Conservation (phyloP, 2,888 invertebrate species). For the Cataglyphis cursor region DNA sequence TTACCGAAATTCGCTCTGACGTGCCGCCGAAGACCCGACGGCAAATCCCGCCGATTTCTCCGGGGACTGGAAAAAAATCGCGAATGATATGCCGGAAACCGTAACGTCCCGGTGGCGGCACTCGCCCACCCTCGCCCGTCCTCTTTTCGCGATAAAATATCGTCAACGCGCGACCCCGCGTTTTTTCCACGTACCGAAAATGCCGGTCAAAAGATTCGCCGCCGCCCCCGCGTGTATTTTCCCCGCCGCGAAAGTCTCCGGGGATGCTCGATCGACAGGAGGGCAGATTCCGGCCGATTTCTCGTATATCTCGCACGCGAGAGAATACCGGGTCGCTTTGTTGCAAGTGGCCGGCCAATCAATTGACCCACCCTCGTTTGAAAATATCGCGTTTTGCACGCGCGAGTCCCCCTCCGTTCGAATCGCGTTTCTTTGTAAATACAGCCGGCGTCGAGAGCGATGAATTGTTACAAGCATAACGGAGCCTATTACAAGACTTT, state of each 20-base stretch:
- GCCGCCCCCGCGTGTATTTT: neutral
- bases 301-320: slow-evolving; percentile 48
- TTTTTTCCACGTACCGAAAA: slow-evolving; percentile 48
- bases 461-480: slow-evolving; percentile 19
- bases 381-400: slow-evolving; percentile 41
- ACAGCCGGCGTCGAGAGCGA: neutral
- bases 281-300: slow-evolving; percentile 63
- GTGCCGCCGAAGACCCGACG: slow-evolving; percentile 72
- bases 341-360: slow-evolving; percentile 38
- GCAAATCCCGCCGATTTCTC: slow-evolving; percentile 85
- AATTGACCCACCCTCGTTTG: slow-evolving; percentile 30
- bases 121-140: neutral
- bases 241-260: neutral
- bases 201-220: slow-evolving; percentile 52
- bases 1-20: slow-evolving; percentile 79
- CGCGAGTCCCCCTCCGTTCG: neutral
- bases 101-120: slow-evolving; percentile 52
- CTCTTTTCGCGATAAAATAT: slow-evolving; percentile 73
- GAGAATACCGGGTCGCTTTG: slow-evolving; percentile 17
- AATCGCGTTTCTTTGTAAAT: neutral
- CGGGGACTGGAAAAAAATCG: slow-evolving; percentile 82
- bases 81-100: slow-evolving; percentile 82
- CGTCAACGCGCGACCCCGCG: slow-evolving; percentile 58
- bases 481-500: neutral
- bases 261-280: slow-evolving; percentile 48